phyloP scores from a whole-genome alignment of 2,888 invertebrate species.

The Limnephilus marmoratus region DNA sequence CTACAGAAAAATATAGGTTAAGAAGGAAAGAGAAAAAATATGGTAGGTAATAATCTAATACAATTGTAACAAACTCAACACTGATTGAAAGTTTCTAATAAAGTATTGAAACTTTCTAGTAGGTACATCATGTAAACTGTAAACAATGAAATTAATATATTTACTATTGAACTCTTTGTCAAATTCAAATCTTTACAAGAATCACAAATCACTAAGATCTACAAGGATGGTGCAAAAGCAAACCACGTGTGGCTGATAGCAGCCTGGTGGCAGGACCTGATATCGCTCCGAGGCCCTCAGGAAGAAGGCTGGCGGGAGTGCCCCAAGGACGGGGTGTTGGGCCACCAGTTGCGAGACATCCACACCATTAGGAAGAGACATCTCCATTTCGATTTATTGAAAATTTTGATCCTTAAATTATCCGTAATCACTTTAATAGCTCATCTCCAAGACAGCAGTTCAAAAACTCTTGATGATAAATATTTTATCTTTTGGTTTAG shows the following conservation, averaged over 20 bases:
- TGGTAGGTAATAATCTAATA: background rate
- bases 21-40: background rate
- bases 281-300: slow-evolving; percentile 93
- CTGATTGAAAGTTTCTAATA: background rate
- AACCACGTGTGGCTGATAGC: slow-evolving; percentile 53
- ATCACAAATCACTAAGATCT: slow-evolving; percentile 20
- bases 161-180: background rate
- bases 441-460: background rate
- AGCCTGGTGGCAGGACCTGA: slow-evolving; percentile 76
- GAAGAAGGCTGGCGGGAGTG: slow-evolving; percentile 91
- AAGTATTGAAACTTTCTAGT: background rate
- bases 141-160: background rate
- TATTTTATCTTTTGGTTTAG: background rate
- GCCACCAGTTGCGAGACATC: slow-evolving; percentile 92
- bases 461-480: background rate
- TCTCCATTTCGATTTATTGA: slow-evolving; percentile 72
- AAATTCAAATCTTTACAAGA: background rate
- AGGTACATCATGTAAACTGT: background rate
- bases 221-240: slow-evolving; percentile 50
- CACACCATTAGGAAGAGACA: slow-evolving; percentile 91
- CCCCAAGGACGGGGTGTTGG: slow-evolving; percentile 89
- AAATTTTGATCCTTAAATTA: background rate
- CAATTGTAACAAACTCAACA: background rate
- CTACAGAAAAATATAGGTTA: background rate
- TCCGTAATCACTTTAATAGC: background rate